phyloP scores from a whole-genome alignment of 2,113 vertebrate species.

The Pseudonaja textilis region DNA sequence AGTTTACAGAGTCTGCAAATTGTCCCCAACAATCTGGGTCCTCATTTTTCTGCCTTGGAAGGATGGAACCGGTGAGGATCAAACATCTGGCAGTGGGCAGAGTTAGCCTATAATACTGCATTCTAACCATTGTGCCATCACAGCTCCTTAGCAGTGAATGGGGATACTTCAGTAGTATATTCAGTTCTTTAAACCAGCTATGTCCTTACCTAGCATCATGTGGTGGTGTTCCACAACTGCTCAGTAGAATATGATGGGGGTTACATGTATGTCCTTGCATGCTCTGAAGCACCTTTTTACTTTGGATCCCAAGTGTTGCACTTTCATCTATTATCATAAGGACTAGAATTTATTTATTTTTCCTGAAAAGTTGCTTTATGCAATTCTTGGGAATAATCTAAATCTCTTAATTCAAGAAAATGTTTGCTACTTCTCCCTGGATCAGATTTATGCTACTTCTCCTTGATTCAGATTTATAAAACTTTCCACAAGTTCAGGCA shows the following conservation, averaged over 20 bases:
- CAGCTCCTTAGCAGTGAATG: neutral
- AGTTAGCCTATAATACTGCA: neutral
- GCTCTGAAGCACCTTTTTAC: neutral
- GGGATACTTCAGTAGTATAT: neutral
- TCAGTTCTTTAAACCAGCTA: neutral
- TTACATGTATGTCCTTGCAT: neutral
- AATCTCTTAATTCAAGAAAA: neutral
- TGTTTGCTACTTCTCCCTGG: neutral
- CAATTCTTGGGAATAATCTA: neutral
- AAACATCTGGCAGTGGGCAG: neutral
- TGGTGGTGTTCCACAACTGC: neutral
- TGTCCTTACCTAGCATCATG: neutral
- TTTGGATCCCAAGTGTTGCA: neutral
- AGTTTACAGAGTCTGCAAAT: neutral
- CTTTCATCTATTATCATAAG: neutral
- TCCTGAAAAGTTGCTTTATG: neutral
- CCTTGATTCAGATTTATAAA: slow-evolving; percentile 30
- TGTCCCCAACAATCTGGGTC: neutral
- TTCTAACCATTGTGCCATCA: neutral
- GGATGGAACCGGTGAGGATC: neutral
- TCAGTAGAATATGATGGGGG: neutral
- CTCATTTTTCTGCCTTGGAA: neutral
- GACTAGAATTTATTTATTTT: neutral
- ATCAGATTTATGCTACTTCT: slow-evolving; percentile 14
- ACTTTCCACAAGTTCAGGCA: neutral